Conservation (phyloP, 1,140 invertebrate species). For the Neuroterus valhalla region DNA sequence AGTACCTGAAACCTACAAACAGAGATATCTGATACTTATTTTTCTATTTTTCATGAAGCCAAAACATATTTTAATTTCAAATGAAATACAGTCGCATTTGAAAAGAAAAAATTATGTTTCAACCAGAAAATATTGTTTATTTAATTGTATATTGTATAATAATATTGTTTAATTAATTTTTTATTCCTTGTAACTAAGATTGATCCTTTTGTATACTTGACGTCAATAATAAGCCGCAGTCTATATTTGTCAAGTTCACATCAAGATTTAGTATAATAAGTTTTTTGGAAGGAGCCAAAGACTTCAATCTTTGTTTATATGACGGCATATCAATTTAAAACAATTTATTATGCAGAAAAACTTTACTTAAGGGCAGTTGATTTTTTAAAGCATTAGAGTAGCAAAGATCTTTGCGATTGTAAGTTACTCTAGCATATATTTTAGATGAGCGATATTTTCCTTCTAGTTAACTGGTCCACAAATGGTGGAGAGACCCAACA, state of each 20-base stretch:
- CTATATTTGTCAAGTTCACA: background rate
- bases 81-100: too few species aligned
- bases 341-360: constrained; percentile 21
- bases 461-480: constrained; percentile 42
- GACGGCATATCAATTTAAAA: background rate
- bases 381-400: constrained; percentile 23
- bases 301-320: background rate
- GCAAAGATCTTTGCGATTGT: constrained; percentile 33
- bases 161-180: too few species aligned
- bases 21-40: too few species aligned
- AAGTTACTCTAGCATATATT: constrained; percentile 27
- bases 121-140: too few species aligned
- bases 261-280: background rate
- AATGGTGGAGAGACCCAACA: constrained; percentile 36
- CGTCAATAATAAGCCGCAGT: background rate
- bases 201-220: background rate
- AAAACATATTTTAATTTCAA: too few species aligned
- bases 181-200: background rate
- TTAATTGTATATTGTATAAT: too few species aligned
- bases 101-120: too few species aligned
- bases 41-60: too few species aligned
- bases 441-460: constrained; percentile 36
- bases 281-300: background rate
- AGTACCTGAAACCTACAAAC: too few species aligned
- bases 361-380: constrained; percentile 26